Percentiles rank a stretch among this genome's conserved stretches.
Conservation (phyloP, 64 coral and sea anemone genomes). For the Montipora sp. region DNA sequence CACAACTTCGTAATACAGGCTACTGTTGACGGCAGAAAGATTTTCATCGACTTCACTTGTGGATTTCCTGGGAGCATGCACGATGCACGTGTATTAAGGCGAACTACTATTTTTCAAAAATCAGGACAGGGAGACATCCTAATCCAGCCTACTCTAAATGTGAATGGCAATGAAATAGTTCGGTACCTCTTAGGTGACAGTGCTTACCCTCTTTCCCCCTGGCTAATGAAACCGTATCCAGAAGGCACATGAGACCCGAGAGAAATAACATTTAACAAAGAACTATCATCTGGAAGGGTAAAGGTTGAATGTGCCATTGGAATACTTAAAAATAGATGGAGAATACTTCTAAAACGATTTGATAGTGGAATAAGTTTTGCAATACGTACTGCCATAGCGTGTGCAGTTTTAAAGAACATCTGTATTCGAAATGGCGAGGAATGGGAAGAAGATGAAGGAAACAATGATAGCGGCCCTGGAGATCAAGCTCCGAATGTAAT, state of each 20-base stretch:
- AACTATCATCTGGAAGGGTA: neutral
- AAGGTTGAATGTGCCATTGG: neutral
- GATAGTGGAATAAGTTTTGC: neutral
- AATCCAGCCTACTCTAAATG: too few relatives aligned
- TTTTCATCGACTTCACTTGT: too few relatives aligned
- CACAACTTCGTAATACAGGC: too few relatives aligned
- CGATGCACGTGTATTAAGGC: too few relatives aligned
- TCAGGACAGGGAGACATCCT: too few relatives aligned
- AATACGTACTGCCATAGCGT: neutral
- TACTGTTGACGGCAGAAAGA: too few relatives aligned
- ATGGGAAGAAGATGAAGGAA: neutral
- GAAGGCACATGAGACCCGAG: neutral
- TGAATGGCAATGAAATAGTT: too few relatives aligned
- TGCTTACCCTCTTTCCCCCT: too few relatives aligned
- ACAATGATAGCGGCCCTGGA: neutral
- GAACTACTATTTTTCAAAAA: too few relatives aligned
- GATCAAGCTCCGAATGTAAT: too few relatives aligned
- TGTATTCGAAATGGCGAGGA: neutral
- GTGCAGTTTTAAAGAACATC: neutral
- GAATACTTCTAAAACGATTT: neutral
- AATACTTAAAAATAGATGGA: neutral
- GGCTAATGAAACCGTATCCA: neutral
- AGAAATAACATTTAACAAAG: slow-evolving; percentile 1
- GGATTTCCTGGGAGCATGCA: too few relatives aligned
- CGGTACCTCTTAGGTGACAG: too few relatives aligned